phyloP scores from a whole-genome alignment of 2,797 vertebrate genomes.

The Danio choprae region DNA sequence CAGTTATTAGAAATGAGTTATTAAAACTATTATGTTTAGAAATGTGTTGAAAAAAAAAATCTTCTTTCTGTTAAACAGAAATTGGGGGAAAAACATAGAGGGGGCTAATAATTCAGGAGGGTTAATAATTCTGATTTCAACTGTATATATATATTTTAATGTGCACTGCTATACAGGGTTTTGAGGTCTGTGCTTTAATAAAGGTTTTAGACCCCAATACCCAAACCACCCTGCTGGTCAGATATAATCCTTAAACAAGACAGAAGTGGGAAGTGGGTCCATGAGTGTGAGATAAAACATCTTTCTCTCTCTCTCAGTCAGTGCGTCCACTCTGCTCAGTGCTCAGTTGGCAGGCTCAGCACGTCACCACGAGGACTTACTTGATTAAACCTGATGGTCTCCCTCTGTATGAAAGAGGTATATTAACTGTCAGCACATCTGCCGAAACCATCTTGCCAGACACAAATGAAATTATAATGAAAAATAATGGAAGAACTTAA shows the following conservation, averaged over 20 bases:
- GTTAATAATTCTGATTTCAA: no score
- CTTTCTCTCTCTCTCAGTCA: background rate
- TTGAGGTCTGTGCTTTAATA: background rate
- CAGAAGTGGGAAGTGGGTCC: background rate
- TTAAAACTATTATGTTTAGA: no score
- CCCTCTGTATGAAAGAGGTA: conserved; percentile 19
- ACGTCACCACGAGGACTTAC: conserved; percentile 15
- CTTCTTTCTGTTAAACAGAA: no score
- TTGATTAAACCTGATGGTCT: conserved; percentile 32
- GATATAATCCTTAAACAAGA: conserved; percentile 7
- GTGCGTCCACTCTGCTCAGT: background rate
- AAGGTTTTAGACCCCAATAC: background rate
- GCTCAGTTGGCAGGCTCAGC: background rate
- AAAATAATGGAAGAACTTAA: conserved; percentile 1
- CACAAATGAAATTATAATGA: conserved; percentile 17
- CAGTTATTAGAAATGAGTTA: no score
- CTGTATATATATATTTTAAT: background rate
- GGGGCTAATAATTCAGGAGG: no score
- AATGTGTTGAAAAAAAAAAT: no score
- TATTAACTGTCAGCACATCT: conserved; percentile 29
- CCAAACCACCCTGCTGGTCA: background rate
- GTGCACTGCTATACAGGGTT: background rate
- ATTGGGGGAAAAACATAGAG: no score
- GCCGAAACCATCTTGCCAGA: conserved; percentile 6
- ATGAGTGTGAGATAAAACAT: background rate